Percentiles rank a stretch among this genome's conserved stretches.
Evolutionary conservation across 2,113 vertebrate species (phyloP).

Genomic region (Pelecanus crispus): DNA sequence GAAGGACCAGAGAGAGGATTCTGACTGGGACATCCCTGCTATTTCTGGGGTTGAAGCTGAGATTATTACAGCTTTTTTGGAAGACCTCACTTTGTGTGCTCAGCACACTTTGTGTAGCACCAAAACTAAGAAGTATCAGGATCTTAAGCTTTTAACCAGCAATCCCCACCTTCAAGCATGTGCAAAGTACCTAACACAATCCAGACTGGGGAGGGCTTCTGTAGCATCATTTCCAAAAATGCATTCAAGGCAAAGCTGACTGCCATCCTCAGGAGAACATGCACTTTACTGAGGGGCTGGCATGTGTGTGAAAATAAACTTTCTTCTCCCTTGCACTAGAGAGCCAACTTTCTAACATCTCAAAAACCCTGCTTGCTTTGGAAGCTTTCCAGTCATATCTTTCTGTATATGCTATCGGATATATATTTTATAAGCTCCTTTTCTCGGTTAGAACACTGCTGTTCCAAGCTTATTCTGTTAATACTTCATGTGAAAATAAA

Average conservation of each 20-base stretch:
- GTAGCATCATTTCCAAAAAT: background rate
- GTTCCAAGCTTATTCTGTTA: slow-evolving; percentile 32
- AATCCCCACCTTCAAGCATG: background rate
- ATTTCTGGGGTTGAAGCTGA: background rate
- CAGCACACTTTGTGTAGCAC: background rate
- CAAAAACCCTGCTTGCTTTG: slow-evolving; percentile 66
- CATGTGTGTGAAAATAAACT: slow-evolving; percentile 58
- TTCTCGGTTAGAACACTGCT: background rate
- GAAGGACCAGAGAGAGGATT: background rate
- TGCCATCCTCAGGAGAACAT: background rate
- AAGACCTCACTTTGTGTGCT: background rate
- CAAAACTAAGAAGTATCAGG: background rate
- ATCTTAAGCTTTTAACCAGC: background rate
- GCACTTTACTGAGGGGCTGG: background rate
- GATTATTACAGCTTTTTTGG: background rate
- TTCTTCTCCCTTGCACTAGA: slow-evolving; percentile 13
- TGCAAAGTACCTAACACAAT: background rate
- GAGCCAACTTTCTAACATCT: slow-evolving; percentile 50
- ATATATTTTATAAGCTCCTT: background rate
- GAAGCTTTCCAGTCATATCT: slow-evolving; percentile 69
- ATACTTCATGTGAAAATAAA: slow-evolving; percentile 48
- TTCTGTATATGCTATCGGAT: slow-evolving; percentile 45
- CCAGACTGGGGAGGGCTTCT: background rate
- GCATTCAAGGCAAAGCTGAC: background rate
- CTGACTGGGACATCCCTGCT: background rate